A percentile compares a stretch with the other conserved stretches of the same genome.
These are phyloP conservation scores for Acronicta leporina DNA, from an alignment of 2,888 invertebrate genomes.

Conservation along the genomic window DNA sequence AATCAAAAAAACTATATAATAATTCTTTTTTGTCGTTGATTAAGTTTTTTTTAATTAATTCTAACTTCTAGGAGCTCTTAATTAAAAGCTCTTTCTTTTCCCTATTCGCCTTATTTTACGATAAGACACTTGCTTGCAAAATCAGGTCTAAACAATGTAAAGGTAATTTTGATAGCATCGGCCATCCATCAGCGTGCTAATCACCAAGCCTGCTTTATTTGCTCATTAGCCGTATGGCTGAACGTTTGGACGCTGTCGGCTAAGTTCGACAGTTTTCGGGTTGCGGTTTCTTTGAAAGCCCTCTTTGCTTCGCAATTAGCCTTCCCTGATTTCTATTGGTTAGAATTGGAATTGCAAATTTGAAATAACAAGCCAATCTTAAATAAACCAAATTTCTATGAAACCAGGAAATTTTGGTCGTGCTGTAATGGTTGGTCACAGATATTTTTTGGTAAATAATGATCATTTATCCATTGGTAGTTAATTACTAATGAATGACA, in stretches of 20 bases:
- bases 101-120: too few species aligned
- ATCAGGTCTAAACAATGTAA: slow-evolving; percentile 33
- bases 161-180: slow-evolving; percentile 43
- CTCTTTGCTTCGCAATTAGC: slow-evolving; percentile 37
- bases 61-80: too few species aligned
- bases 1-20: too few species aligned
- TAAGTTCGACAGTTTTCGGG: slow-evolving; percentile 36
- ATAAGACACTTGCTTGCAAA: slow-evolving; percentile 2
- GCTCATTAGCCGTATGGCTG: slow-evolving; percentile 48
- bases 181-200: slow-evolving; percentile 51
- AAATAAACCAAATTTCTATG: background rate
- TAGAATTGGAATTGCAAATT: slow-evolving; percentile 38
- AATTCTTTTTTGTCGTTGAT: too few species aligned
- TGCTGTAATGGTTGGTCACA: too few species aligned
- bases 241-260: slow-evolving; percentile 33
- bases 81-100: too few species aligned
- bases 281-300: slow-evolving; percentile 28
- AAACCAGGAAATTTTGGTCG: too few species aligned
- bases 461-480: too few species aligned
- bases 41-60: too few species aligned
- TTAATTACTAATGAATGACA: too few species aligned
- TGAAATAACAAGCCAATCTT: slow-evolving; percentile 15
- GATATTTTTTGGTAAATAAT: too few species aligned
- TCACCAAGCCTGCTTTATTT: slow-evolving; percentile 51
- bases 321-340: slow-evolving; percentile 13